These are phyloP conservation scores for Xanthia icteritia DNA, from an alignment of 2,888 invertebrate species.

Conservation along the genomic window DNA sequence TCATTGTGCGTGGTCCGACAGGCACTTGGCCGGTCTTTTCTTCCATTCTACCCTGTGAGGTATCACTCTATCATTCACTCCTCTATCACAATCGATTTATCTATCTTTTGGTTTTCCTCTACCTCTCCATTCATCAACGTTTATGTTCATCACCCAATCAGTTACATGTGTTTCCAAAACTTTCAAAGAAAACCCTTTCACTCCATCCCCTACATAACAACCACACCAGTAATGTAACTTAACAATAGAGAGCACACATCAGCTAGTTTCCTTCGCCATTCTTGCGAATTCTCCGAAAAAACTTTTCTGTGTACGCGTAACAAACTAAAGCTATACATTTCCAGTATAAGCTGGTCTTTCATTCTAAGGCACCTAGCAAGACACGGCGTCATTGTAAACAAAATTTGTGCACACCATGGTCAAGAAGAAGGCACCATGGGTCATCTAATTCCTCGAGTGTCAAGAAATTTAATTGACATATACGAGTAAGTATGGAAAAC, in stretches of 20 bases:
- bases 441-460: neutral
- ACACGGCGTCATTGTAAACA: neutral
- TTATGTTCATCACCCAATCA: neutral
- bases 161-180: neutral
- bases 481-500: no score
- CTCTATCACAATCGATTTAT: neutral
- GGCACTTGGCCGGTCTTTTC: neutral
- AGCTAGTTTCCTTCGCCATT: slow-evolving; percentile 31
- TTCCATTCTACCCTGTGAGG: neutral
- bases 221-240: slow-evolving; percentile 6
- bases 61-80: no score
- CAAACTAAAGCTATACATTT: neutral
- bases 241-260: slow-evolving; percentile 36
- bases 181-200: slow-evolving; percentile 1
- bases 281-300: slow-evolving; percentile 29
- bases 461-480: neutral
- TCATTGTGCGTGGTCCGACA: no score
- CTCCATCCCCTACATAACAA: neutral
- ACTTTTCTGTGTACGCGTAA: slow-evolving; percentile 1
- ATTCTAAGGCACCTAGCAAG: neutral
- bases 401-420: no score
- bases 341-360: slow-evolving; percentile 3
- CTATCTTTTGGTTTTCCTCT: neutral
- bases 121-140: neutral
- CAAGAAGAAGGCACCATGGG: no score